A percentile compares a stretch with the other conserved stretches of the same genome.
Conservation (phyloP, 2,888 invertebrate genomes). For the Machimus atricapillus region DNA sequence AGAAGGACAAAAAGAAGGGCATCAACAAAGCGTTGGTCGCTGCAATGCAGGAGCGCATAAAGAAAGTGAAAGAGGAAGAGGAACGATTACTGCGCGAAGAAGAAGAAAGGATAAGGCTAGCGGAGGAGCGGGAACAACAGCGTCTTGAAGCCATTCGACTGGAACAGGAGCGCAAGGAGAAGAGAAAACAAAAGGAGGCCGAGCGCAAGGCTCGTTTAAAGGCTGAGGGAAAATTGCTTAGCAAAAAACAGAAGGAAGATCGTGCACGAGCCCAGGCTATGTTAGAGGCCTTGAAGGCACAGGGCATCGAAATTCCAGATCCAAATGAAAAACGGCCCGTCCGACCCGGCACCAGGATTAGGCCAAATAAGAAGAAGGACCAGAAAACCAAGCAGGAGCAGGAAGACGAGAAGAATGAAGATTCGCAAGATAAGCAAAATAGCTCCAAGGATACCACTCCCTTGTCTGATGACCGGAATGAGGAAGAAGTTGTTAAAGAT, state of each 20-base stretch:
- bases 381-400: slow-evolving; percentile 57
- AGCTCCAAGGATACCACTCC: slow-evolving; percentile 50
- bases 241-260: slow-evolving; percentile 92
- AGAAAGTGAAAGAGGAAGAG: slow-evolving; percentile 87
- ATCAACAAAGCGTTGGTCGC: slow-evolving; percentile 86
- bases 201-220: slow-evolving; percentile 91
- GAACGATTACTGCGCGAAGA: slow-evolving; percentile 75
- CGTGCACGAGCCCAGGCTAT: slow-evolving; percentile 87
- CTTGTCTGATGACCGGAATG: slow-evolving; percentile 53
- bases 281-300: slow-evolving; percentile 86
- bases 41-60: slow-evolving; percentile 91
- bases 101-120: slow-evolving; percentile 78
- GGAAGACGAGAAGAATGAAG: slow-evolving; percentile 54
- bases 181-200: slow-evolving; percentile 90
- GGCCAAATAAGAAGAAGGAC: slow-evolving; percentile 73
- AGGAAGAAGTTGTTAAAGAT: slow-evolving; percentile 75
- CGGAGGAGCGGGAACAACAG: slow-evolving; percentile 77
- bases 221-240: slow-evolving; percentile 94
- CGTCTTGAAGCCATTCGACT: slow-evolving; percentile 77
- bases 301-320: slow-evolving; percentile 83
- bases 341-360: slow-evolving; percentile 76
- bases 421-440: slow-evolving; percentile 46
- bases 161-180: slow-evolving; percentile 88
- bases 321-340: slow-evolving; percentile 68
- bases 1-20: slow-evolving; percentile 69